phyloP scores from a whole-genome alignment of 2,888 invertebrate species.

The Heliconius aoede region DNA sequence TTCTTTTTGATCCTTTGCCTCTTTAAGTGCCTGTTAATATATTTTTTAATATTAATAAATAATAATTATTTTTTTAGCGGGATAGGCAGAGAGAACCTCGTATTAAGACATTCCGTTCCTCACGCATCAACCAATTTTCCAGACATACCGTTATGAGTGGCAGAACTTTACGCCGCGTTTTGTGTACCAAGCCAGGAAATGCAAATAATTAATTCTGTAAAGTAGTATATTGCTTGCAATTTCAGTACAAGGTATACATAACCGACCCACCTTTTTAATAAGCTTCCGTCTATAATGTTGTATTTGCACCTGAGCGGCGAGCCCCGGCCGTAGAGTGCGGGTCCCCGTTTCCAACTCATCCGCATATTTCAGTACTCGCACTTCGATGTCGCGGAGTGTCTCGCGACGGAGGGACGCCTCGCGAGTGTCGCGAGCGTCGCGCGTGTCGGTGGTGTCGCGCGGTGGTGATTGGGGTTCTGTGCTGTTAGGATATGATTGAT shows the following conservation, averaged over 20 bases:
- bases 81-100: too few relatives aligned
- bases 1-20: too few relatives aligned
- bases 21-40: too few relatives aligned
- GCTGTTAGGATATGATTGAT: not conserved
- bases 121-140: not conserved
- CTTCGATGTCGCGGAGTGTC: slow-evolving; percentile 95
- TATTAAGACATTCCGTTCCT: too few relatives aligned
- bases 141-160: not conserved
- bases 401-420: slow-evolving; percentile 85
- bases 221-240: not conserved
- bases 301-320: slow-evolving; percentile 91
- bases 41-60: too few relatives aligned
- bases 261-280: slow-evolving; percentile 89
- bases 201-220: not conserved
- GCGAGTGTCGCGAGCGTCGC: slow-evolving; percentile 50
- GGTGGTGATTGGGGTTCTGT: not conserved
- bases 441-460: not conserved
- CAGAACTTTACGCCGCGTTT: not conserved
- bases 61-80: too few relatives aligned
- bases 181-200: not conserved
- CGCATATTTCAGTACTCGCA: slow-evolving; percentile 97
- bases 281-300: slow-evolving; percentile 95
- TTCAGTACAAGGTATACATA: slow-evolving; percentile 55
- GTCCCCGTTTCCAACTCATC: slow-evolving; percentile 96
- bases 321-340: slow-evolving; percentile 87